Evolutionary conservation across 1,140 invertebrate species (phyloP).

Genomic region (Cephus cinctus): DNA sequence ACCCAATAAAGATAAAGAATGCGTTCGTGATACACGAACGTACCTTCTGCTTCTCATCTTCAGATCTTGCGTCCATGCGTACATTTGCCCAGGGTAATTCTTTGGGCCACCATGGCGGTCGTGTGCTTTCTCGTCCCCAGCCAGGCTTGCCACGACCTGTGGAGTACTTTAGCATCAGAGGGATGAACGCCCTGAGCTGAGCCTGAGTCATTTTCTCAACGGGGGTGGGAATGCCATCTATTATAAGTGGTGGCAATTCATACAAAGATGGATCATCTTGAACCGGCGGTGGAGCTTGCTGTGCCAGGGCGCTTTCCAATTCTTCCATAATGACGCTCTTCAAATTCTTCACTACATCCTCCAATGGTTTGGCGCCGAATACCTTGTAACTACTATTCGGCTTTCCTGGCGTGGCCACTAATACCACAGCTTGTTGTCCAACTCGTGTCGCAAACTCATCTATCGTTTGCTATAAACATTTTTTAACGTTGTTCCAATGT

Average conservation of each 20-base stretch:
- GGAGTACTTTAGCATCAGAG: slow-evolving; percentile 97
- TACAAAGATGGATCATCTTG: slow-evolving; percentile 91
- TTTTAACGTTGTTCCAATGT: background rate
- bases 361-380: slow-evolving; percentile 94
- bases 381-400: slow-evolving; percentile 94
- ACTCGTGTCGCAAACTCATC: slow-evolving; percentile 96
- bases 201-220: slow-evolving; percentile 99
- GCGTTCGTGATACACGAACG: slow-evolving; percentile 7
- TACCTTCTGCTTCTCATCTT: slow-evolving; percentile 97
- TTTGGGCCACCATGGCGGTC: slow-evolving; percentile 96
- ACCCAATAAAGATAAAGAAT: slow-evolving; percentile 9
- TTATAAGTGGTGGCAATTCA: slow-evolving; percentile 92
- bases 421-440: slow-evolving; percentile 95
- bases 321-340: slow-evolving; percentile 92
- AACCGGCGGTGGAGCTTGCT: slow-evolving; percentile 89
- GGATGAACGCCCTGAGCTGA: slow-evolving; percentile 93
- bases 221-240: slow-evolving; percentile 96
- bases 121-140: slow-evolving; percentile 93
- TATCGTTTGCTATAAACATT: slow-evolving; percentile 80
- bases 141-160: slow-evolving; percentile 95
- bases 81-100: slow-evolving; percentile 98
- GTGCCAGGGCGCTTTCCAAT: slow-evolving; percentile 86
- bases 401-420: slow-evolving; percentile 96
- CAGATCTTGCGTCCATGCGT: slow-evolving; percentile 91
- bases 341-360: slow-evolving; percentile 92